These are phyloP conservation scores for Silurus aristotelis DNA, from an alignment of 2,797 vertebrate genomes.

Conservation along the genomic window DNA sequence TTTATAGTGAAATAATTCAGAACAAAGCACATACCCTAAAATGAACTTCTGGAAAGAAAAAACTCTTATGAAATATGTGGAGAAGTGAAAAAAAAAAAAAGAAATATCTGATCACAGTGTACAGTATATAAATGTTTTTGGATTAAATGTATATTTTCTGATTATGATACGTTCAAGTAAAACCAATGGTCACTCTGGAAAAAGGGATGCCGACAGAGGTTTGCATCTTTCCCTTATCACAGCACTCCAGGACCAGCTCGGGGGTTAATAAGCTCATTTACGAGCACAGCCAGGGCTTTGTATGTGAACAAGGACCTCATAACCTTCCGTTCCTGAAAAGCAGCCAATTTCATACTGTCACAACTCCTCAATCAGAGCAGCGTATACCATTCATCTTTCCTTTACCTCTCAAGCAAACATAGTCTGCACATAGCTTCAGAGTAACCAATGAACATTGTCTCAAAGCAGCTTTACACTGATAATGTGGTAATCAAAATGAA, in stretches of 20 bases:
- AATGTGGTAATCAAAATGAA: too few relatives aligned
- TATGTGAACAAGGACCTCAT: background rate
- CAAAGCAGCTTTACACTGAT: too few relatives aligned
- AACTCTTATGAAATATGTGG: too few relatives aligned
- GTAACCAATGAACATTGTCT: too few relatives aligned
- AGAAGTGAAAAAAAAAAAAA: too few relatives aligned
- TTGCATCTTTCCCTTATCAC: background rate
- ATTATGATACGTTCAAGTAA: background rate
- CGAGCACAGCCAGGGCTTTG: background rate
- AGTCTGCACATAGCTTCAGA: background rate
- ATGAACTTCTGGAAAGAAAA: too few relatives aligned
- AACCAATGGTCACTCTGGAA: background rate
- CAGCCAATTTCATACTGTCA: background rate
- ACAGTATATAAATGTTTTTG: too few relatives aligned
- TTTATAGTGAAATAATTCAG: too few relatives aligned
- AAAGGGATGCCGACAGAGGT: background rate
- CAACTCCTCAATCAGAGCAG: background rate
- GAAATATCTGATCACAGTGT: too few relatives aligned
- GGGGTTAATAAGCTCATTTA: constrained; percentile 8
- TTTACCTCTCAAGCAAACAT: background rate
- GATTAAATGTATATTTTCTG: background rate
- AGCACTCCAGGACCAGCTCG: background rate
- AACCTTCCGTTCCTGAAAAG: background rate
- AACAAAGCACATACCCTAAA: too few relatives aligned
- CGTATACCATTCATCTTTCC: background rate